Evolutionary conservation across 1,140 invertebrate species (phyloP).

Genomic region (Paraescarpia echinospica): DNA sequence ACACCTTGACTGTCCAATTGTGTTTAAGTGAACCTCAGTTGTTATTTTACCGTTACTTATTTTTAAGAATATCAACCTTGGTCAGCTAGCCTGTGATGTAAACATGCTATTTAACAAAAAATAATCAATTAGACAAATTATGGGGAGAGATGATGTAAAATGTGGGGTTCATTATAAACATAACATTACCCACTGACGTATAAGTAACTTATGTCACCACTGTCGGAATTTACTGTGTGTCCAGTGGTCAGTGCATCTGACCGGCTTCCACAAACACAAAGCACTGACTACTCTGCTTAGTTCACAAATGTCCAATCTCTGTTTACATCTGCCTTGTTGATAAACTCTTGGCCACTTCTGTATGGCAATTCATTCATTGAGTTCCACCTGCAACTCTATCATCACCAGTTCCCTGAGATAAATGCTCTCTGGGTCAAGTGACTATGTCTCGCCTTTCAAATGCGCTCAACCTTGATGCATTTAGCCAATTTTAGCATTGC

Average conservation of each 20-base stretch:
- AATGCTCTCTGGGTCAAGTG: not conserved
- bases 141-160: no score
- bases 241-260: not conserved
- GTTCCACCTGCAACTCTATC: not conserved
- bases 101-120: no score
- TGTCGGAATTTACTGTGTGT: not conserved
- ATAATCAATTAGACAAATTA: no score
- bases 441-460: not conserved
- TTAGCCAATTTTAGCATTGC: not conserved
- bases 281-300: not conserved
- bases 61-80: no score
- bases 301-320: not conserved
- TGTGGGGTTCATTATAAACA: not conserved
- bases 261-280: not conserved
- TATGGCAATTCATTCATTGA: not conserved
- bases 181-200: not conserved
- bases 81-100: no score
- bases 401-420: not conserved
- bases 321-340: slow-evolving; percentile 1
- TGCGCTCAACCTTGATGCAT: not conserved
- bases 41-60: no score
- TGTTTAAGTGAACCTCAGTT: no score
- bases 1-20: no score
- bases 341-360: not conserved
- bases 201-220: not conserved